Percentiles rank a stretch among this genome's conserved stretches.
phyloP scores from a whole-genome alignment of 2,113 vertebrate genomes.

The Phrynosoma platyrhinos region DNA sequence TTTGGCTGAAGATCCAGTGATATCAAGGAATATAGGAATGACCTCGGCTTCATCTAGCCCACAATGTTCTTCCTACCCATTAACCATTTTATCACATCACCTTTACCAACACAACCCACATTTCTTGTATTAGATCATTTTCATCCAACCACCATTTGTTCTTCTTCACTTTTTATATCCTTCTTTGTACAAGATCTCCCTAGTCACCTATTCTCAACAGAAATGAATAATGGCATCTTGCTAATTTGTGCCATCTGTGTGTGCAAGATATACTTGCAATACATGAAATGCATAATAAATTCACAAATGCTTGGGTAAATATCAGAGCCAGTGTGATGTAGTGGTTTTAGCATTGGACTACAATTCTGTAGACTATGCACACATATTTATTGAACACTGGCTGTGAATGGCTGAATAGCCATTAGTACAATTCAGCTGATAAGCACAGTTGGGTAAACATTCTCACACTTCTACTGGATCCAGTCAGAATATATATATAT shows the following conservation, averaged over 20 bases:
- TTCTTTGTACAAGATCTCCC: background rate
- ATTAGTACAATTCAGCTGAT: background rate
- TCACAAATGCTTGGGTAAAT: background rate
- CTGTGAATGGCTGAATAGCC: background rate
- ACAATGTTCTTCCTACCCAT: too few species aligned
- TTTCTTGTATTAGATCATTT: background rate
- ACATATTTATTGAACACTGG: background rate
- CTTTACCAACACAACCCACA: background rate
- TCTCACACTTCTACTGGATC: background rate
- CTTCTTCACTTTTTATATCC: background rate
- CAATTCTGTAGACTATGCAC: too few species aligned
- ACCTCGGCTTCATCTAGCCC: too few species aligned
- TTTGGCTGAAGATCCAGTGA: too few species aligned
- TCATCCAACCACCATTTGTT: background rate
- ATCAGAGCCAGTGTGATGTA: too few species aligned
- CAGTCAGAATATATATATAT: background rate
- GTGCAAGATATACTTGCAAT: background rate
- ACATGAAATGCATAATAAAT: background rate
- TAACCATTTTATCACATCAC: background rate
- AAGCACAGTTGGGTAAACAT: background rate
- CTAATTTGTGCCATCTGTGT: background rate
- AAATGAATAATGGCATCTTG: background rate
- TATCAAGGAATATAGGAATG: too few species aligned
- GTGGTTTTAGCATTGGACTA: too few species aligned
- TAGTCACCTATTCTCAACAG: background rate